Conservation (phyloP, 1,140 invertebrate genomes). For the Polypedilum vanderplanki region DNA sequence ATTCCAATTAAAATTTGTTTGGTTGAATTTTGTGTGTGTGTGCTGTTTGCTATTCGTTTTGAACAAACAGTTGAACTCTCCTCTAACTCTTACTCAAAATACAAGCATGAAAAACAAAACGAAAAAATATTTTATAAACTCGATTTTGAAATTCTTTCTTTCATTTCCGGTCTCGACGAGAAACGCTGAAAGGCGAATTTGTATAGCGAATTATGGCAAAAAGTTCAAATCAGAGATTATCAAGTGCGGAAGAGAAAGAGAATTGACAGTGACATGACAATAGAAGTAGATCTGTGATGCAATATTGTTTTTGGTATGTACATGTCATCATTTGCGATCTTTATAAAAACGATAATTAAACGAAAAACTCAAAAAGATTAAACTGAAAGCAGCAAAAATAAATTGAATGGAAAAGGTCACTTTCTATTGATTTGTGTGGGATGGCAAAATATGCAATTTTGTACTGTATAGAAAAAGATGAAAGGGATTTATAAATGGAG, state of each 20-base stretch:
- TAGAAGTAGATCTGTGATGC: neutral
- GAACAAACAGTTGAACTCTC: no score
- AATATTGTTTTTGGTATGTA: neutral
- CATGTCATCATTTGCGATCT: neutral
- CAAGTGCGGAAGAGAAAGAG: neutral
- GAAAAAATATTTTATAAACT: neutral
- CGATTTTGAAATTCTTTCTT: neutral
- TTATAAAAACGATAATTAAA: neutral
- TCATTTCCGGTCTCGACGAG: neutral
- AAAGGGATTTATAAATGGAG: neutral
- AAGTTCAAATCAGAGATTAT: neutral
- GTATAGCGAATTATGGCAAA: neutral
- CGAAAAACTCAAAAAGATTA: neutral
- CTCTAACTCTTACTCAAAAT: no score
- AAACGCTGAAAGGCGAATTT: neutral
- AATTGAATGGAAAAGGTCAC: constrained; percentile 12
- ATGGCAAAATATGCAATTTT: neutral
- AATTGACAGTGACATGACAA: constrained; percentile 12
- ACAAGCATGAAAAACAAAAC: neutral
- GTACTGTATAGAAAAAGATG: neutral
- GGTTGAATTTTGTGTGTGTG: neutral
- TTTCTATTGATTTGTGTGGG: neutral
- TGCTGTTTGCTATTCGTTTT: no score
- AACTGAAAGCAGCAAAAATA: neutral
- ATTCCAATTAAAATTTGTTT: constrained; percentile 20